Evolutionary conservation across 37 sponge, comb jelly and placozoan species (phyloP), one percentile per base, ranked within the genome.

Genomic region (Crambe crambe): DNA sequence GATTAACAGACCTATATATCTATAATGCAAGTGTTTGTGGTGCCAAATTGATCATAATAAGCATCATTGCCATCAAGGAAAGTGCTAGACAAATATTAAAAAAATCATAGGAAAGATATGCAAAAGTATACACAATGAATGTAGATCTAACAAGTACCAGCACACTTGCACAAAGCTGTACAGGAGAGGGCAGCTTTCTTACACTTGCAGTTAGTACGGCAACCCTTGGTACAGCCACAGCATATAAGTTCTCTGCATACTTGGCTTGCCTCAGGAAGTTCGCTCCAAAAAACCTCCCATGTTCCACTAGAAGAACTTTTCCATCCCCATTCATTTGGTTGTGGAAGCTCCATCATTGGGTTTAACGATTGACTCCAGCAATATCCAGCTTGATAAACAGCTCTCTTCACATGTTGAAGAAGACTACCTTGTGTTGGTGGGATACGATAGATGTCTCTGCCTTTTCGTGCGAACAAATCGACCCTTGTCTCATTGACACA

Each of bases 291-390:
- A 51, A 51, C 54, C 54, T 51, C 54, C 54, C 54, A 51, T 51
- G 54, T 51, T 51, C 54, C 54, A 51, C 54, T 51, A 18, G 54
- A 51, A 18, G 54, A 51, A 51, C 54, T 51, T 51, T 51, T 51
- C 15, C 54, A 51, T 51, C 54, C 54, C 54, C 54, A 51, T 51
- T 51, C 54, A 51, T 51, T 15, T 51, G 54, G 15, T 51, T 9
- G 54, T 51, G 54, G 54, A 51, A 51, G 54, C 54, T 51, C 54
- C 54, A 51, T n/a, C n/a, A n/a, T n/a, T n/a, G n/a, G n/a, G n/a
- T n/a, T n/a, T n/a, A n/a, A n/a, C n/a, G n/a, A n/a, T 51, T 51
- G 54, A 15, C 54, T 51, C 54, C 54, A 51, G 54, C 54, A 51
- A 51, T 51, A 51, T 51, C 54, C 54, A 51, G 54, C 54, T 51